phyloP scores from a whole-genome alignment of 2,113 vertebrate species.

The Pontoporia blainvillei region DNA sequence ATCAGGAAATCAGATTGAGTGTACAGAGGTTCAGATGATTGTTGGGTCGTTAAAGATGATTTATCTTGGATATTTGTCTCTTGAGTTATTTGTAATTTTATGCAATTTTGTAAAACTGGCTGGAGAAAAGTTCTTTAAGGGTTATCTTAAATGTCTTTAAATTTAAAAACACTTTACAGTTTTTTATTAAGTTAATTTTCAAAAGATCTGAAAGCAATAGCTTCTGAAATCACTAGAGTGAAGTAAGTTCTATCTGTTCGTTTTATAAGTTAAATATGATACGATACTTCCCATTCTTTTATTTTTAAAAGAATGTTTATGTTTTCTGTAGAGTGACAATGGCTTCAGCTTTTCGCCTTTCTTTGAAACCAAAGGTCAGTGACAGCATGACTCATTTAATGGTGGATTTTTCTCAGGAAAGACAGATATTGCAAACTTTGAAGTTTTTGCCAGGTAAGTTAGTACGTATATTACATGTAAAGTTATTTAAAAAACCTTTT shows the following conservation, averaged over 20 bases:
- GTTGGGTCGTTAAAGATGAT: not conserved
- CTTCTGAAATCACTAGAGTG: conserved; percentile 20
- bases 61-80: not conserved
- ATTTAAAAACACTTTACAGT: conserved; percentile 10
- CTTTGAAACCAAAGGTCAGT: conserved; percentile 88
- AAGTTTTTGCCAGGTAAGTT: conserved; percentile 93
- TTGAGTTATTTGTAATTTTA: not conserved
- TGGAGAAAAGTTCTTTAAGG: not conserved
- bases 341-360: conserved; percentile 92
- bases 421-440: conserved; percentile 85
- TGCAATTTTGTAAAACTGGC: conserved; percentile 4
- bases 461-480: conserved; percentile 20
- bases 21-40: conserved; percentile 18
- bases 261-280: conserved; percentile 40
- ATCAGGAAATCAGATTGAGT: conserved; percentile 57
- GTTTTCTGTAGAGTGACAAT: conserved; percentile 89
- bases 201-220: not conserved
- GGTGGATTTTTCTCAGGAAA: conserved; percentile 92
- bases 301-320: conserved; percentile 62
- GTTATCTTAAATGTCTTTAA: not conserved
- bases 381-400: conserved; percentile 93
- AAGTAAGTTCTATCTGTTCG: conserved; percentile 8
- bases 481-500: not conserved
- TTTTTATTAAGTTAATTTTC: conserved; percentile 34
- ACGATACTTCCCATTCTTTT: conserved; percentile 1